Evolutionary conservation across 2,113 vertebrate species (phyloP).

Genomic region (Rhineura floridana): DNA sequence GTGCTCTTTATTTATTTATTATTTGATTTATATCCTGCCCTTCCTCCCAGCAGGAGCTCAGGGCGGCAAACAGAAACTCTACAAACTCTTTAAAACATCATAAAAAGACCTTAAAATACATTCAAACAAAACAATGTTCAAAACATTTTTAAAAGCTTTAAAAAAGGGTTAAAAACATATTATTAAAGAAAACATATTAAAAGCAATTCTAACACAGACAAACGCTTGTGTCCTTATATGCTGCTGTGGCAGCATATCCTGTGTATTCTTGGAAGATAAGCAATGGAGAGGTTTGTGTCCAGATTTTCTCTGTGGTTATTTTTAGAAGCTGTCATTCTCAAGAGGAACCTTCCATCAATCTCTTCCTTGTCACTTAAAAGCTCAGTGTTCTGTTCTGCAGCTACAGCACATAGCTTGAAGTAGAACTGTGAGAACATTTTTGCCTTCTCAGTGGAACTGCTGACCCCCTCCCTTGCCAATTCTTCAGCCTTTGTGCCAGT

Average conservation of each 20-base stretch:
- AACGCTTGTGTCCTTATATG: background rate
- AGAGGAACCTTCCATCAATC: slow-evolving; percentile 7
- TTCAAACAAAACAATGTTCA: too few relatives aligned
- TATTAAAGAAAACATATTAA: too few relatives aligned
- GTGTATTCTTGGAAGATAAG: background rate
- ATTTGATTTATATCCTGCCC: too few relatives aligned
- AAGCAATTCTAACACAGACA: too few relatives aligned
- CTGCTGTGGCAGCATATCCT: background rate
- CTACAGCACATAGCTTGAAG: background rate
- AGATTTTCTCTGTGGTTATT: background rate
- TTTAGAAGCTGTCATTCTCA: background rate
- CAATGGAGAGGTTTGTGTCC: background rate
- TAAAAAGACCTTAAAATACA: too few relatives aligned
- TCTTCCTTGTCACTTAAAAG: background rate
- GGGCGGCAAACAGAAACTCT: too few relatives aligned
- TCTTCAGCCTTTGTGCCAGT: background rate
- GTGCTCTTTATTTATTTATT: too few relatives aligned
- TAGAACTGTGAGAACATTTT: slow-evolving; percentile 25
- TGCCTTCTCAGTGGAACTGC: slow-evolving; percentile 4
- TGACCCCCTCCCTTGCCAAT: background rate
- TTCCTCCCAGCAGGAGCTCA: too few relatives aligned
- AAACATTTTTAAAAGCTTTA: too few relatives aligned
- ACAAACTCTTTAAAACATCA: too few relatives aligned
- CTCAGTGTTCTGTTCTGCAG: slow-evolving; percentile 18
- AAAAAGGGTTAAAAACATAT: too few relatives aligned